phyloP scores from a whole-genome alignment of 2,888 invertebrate species.

The Stenotaenia linearis region DNA sequence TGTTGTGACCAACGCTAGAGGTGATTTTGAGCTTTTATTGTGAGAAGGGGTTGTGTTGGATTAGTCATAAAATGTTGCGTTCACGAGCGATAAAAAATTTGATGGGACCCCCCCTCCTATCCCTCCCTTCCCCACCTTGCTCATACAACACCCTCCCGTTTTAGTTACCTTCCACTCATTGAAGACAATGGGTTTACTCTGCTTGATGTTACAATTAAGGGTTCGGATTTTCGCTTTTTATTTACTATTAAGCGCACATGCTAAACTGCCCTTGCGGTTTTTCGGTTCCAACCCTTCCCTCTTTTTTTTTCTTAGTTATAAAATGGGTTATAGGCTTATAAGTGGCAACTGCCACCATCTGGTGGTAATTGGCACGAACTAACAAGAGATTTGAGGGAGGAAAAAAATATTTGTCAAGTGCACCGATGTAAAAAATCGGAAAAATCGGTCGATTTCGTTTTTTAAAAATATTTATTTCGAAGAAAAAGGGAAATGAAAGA shows the following conservation, averaged over 20 bases:
- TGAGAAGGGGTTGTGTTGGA: conserved; percentile 26
- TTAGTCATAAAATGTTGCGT: conserved; percentile 22
- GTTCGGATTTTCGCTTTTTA: conserved; percentile 9
- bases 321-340: background rate
- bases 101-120: background rate
- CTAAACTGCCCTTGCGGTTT: conserved; percentile 5
- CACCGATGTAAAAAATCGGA: background rate
- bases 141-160: background rate
- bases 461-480: background rate
- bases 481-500: background rate
- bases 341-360: conserved; percentile 15
- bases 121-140: conserved; percentile 1
- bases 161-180: conserved; percentile 21
- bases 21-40: conserved; percentile 16
- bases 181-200: conserved; percentile 8
- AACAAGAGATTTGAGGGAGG: background rate
- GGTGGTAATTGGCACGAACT: conserved; percentile 6
- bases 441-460: background rate
- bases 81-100: conserved; percentile 26
- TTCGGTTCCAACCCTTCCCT: background rate
- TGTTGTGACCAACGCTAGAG: conserved; percentile 26
- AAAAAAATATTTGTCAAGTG: background rate
- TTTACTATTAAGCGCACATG: conserved; percentile 11
- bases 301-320: background rate
- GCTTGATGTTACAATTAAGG: conserved; percentile 11